Percentiles rank a stretch among this genome's conserved stretches.
Conservation (phyloP, 2,113 vertebrate genomes). For the Scalopus aquaticus region DNA sequence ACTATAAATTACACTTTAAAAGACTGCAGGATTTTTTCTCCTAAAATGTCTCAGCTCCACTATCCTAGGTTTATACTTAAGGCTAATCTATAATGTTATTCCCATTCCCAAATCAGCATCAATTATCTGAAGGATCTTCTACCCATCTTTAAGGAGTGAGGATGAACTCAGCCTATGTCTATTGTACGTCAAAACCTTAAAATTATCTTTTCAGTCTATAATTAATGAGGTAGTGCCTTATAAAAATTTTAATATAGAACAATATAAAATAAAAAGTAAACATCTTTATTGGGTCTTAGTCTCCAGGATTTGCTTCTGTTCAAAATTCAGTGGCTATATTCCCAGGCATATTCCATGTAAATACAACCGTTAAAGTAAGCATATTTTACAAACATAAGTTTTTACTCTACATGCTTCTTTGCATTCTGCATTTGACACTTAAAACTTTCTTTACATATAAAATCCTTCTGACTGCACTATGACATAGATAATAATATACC, state of each 20-base stretch:
- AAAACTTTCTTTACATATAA: not conserved
- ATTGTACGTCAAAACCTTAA: not conserved
- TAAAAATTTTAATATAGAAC: not conserved
- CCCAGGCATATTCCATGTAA: not conserved
- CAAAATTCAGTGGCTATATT: not conserved
- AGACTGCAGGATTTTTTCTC: not conserved
- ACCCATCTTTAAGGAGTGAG: not conserved
- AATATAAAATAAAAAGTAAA: not conserved
- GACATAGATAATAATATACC: not conserved
- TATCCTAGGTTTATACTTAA: not conserved
- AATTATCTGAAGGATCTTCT: not conserved
- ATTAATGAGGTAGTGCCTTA: not conserved
- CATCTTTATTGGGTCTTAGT: not conserved
- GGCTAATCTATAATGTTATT: not conserved
- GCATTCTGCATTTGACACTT: constrained; percentile 11
- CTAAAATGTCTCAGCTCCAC: not conserved
- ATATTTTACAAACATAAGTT: not conserved
- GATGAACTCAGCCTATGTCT: not conserved
- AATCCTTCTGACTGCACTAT: not conserved
- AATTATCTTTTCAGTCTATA: not conserved
- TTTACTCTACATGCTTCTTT: not conserved
- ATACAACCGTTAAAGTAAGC: constrained; percentile 26
- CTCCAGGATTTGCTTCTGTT: not conserved
- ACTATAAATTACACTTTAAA: not conserved
- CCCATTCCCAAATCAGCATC: not conserved